These are phyloP conservation scores for Cynopterus brachyotis DNA, from an alignment of 2,113 vertebrate species.

Conservation along the genomic window DNA sequence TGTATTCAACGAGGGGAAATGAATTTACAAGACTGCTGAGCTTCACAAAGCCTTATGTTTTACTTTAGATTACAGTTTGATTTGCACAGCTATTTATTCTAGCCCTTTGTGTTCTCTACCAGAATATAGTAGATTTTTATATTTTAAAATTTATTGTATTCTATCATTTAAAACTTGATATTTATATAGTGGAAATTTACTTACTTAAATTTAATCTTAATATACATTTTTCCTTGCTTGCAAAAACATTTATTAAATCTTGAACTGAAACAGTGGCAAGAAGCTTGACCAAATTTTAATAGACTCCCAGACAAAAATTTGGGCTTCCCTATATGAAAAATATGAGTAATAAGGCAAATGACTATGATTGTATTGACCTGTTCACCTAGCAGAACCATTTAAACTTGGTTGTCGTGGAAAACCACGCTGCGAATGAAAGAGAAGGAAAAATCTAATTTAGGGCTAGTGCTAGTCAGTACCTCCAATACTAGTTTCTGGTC, in stretches of 20 bases:
- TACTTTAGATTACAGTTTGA: not conserved
- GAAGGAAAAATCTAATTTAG: slow-evolving; percentile 58
- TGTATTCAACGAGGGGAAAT: not conserved
- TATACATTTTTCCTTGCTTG: not conserved
- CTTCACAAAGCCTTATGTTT: not conserved
- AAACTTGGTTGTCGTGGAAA: slow-evolving; percentile 64
- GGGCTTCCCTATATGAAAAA: not conserved
- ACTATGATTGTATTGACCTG: slow-evolving; percentile 57
- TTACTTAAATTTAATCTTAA: not conserved
- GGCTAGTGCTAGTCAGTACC: not conserved
- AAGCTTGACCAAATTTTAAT: slow-evolving; percentile 24
- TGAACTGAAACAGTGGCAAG: not conserved
- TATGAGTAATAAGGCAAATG: slow-evolving; percentile 45
- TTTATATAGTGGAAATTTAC: not conserved
- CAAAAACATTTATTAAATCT: slow-evolving; percentile 16
- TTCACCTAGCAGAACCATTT: slow-evolving; percentile 53
- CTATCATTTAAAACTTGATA: not conserved
- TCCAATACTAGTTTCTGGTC: not conserved
- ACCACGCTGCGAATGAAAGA: slow-evolving; percentile 42
- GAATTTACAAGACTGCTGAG: not conserved
- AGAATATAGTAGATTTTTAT: not conserved
- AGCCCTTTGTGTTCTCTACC: not conserved
- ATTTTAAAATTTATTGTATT: slow-evolving; percentile 30
- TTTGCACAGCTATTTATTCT: not conserved
- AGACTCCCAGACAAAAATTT: slow-evolving; percentile 1